Evolutionary conservation across 2,797 vertebrate species (phyloP).

Genomic region (Pelodytes ibericus): DNA sequence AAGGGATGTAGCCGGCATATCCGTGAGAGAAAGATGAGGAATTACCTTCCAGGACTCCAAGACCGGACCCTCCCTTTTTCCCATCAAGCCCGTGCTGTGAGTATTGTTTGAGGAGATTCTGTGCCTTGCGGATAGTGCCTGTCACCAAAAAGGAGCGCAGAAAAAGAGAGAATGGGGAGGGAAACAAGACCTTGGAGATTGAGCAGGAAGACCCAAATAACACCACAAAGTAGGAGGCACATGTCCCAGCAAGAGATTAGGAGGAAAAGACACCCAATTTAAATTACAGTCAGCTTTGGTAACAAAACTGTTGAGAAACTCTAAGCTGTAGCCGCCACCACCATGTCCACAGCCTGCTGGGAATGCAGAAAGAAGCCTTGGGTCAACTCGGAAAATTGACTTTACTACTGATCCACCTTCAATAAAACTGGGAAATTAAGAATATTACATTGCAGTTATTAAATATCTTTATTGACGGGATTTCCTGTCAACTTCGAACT

Average conservation of each 20-base stretch:
- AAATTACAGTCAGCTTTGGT: not conserved
- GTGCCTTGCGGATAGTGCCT: slow-evolving; percentile 99
- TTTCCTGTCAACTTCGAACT: no score
- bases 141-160: slow-evolving; percentile 80
- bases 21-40: slow-evolving; percentile 62
- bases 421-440: no score
- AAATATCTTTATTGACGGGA: no score
- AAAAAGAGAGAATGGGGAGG: slow-evolving; percentile 71
- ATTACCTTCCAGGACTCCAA: slow-evolving; percentile 99
- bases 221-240: slow-evolving; percentile 71
- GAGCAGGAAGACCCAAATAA: slow-evolving; percentile 76
- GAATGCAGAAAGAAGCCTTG: not conserved
- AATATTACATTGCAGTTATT: no score
- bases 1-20: slow-evolving; percentile 32
- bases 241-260: slow-evolving; percentile 67
- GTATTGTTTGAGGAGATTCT: slow-evolving; percentile 99
- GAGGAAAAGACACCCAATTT: not conserved
- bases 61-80: slow-evolving; percentile 99
- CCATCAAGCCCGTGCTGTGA: slow-evolving; percentile 99
- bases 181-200: slow-evolving; percentile 83
- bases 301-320: not conserved
- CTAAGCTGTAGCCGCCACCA: slow-evolving; percentile 1
- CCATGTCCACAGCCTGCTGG: slow-evolving; percentile 19
- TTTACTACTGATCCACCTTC: no score
- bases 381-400: no score